Evolutionary conservation across 2,797 vertebrate genomes (phyloP).

Genomic region (Octomys mimax): DNA sequence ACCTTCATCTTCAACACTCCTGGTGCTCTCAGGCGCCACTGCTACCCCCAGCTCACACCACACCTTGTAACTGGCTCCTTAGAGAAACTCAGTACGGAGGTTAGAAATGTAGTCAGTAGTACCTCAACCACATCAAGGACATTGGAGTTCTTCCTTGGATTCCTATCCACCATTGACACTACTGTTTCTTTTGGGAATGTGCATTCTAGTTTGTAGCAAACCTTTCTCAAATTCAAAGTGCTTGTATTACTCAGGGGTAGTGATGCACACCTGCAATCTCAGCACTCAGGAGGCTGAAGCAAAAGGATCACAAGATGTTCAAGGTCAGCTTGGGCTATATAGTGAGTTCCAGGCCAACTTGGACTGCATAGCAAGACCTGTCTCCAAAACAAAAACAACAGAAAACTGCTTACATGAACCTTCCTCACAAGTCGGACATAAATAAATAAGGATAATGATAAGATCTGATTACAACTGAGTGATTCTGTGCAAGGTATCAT

Average conservation of each 20-base stretch:
- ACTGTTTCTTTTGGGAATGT: background rate
- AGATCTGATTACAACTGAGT: background rate
- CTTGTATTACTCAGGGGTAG: background rate
- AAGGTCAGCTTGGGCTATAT: background rate
- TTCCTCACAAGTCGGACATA: background rate
- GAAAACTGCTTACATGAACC: background rate
- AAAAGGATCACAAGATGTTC: background rate
- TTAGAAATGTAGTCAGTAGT: background rate
- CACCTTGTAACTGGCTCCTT: background rate
- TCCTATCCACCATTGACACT: background rate
- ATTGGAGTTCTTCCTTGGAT: background rate
- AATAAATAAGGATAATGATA: constrained; percentile 19
- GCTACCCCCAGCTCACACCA: background rate
- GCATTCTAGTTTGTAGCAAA: constrained; percentile 18
- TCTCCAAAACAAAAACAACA: background rate
- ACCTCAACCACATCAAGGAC: background rate
- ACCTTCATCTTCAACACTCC: background rate
- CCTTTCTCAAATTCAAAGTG: background rate
- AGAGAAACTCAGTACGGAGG: background rate
- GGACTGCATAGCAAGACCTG: background rate
- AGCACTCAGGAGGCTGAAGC: background rate
- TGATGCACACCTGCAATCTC: background rate
- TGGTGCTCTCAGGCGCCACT: background rate
- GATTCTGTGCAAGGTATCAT: background rate
- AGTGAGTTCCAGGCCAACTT: background rate